These are phyloP conservation scores for Drosophila leontia DNA, from an alignment of 1,140 invertebrate species.

Conservation along the genomic window DNA sequence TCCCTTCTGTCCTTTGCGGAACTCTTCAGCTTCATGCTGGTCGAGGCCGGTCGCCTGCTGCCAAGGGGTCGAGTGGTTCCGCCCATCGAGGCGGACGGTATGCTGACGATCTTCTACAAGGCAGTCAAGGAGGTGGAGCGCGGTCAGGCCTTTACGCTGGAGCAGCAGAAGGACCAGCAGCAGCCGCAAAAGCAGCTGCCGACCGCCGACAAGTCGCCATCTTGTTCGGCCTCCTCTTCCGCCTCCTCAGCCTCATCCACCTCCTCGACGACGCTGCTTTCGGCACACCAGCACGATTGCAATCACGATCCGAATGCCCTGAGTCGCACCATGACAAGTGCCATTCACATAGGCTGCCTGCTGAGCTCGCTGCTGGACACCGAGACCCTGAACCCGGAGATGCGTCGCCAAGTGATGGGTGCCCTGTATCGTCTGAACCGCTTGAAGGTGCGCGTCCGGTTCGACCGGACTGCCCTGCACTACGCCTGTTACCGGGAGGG, in stretches of 20 bases:
- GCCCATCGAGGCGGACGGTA: constrained; percentile 91
- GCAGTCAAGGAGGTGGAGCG: constrained; percentile 90
- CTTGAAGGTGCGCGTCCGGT: constrained; percentile 88
- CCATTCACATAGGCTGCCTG: constrained; percentile 92
- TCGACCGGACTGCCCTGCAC: constrained; percentile 92
- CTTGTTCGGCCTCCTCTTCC: constrained; percentile 46
- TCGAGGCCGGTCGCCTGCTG: constrained; percentile 89
- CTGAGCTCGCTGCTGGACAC: constrained; percentile 88
- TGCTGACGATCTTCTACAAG: constrained; percentile 92
- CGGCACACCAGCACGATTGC: constrained; percentile 85
- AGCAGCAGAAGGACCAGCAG: constrained; percentile 65
- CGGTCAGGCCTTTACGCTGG: constrained; percentile 79
- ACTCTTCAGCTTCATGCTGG: constrained; percentile 97
- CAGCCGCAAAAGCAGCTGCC: constrained; percentile 44
- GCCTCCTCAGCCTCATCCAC: constrained; percentile 41
- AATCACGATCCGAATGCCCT: constrained; percentile 91
- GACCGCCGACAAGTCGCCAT: constrained; percentile 47
- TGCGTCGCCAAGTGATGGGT: constrained; percentile 87
- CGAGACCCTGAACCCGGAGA: constrained; percentile 85
- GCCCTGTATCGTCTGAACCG: constrained; percentile 91
- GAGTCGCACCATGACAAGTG: constrained; percentile 93
- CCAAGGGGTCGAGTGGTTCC: constrained; percentile 91
- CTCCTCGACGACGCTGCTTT: constrained; percentile 60
- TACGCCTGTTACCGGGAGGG: constrained; percentile 90
- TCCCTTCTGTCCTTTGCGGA: constrained; percentile 97